Percentiles rank a stretch among this genome's conserved stretches.
Evolutionary conservation across 2,113 vertebrate genomes (phyloP).

Genomic region (Platichthys flesus): DNA sequence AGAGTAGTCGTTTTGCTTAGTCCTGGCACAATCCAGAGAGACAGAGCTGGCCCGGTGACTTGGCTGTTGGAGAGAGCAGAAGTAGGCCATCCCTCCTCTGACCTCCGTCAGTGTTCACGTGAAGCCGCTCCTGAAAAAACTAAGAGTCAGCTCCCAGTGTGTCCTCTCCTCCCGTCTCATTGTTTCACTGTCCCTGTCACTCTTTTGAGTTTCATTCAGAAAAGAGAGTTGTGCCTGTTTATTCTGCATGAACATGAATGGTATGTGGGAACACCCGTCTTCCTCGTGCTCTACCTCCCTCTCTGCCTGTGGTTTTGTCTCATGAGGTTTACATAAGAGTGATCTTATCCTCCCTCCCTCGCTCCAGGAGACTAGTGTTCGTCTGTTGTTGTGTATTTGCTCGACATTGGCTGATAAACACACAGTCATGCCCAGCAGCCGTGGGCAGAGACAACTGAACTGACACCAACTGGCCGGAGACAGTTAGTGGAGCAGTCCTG

Average conservation of each 20-base stretch:
- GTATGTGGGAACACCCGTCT: conserved; percentile 10
- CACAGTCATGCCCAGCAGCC: conserved; percentile 31
- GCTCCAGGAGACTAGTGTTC: conserved; percentile 30
- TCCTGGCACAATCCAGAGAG: conserved; percentile 3
- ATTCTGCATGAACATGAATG: too few species aligned
- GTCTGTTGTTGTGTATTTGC: neutral
- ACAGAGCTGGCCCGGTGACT: conserved; percentile 37
- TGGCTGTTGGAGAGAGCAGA: conserved; percentile 42
- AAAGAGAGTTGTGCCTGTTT: neutral
- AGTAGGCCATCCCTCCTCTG: conserved; percentile 64
- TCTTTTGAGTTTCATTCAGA: conserved; percentile 1
- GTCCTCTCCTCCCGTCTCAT: conserved; percentile 19
- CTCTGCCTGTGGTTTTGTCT: neutral
- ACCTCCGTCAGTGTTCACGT: conserved; percentile 46
- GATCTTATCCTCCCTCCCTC: conserved; percentile 4
- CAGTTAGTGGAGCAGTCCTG: conserved; percentile 55
- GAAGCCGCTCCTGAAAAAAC: conserved; percentile 40
- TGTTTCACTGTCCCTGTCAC: neutral
- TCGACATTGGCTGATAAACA: conserved; percentile 53
- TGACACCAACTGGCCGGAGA: conserved; percentile 48
- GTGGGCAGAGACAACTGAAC: conserved; percentile 29
- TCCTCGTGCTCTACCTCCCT: neutral
- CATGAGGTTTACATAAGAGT: conserved; percentile 10
- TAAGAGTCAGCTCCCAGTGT: conserved; percentile 20
- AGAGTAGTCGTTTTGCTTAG: conserved; percentile 12